These are phyloP conservation scores for Excalfactoria chinensis DNA, from an alignment of 2,113 vertebrate species.

Conservation along the genomic window DNA sequence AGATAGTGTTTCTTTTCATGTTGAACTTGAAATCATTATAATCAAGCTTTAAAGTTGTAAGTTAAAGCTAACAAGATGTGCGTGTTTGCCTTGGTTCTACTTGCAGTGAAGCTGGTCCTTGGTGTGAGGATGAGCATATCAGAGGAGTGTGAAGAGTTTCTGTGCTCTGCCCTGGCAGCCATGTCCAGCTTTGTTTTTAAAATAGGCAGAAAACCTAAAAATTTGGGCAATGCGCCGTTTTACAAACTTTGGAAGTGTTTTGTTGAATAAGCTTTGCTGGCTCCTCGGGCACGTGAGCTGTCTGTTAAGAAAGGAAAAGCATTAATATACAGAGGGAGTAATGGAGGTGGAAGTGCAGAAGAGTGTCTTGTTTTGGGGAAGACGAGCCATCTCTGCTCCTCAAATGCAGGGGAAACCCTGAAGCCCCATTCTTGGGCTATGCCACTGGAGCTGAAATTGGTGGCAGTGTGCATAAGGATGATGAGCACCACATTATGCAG, in stretches of 20 bases:
- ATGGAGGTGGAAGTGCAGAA: background rate
- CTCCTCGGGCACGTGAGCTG: background rate
- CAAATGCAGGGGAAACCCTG: accelerated
- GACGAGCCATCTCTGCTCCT: background rate
- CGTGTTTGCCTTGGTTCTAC: background rate
- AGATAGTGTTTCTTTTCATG: conserved; percentile 22
- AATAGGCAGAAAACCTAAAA: background rate
- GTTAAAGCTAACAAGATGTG: background rate
- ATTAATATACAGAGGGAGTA: background rate
- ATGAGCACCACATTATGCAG: accelerated
- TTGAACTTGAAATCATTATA: conserved; percentile 49
- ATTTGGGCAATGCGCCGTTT: background rate
- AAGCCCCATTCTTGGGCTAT: background rate
- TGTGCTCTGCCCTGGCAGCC: accelerated
- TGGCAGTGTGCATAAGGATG: accelerated
- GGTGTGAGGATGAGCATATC: background rate
- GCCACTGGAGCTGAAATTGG: background rate
- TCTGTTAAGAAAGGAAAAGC: background rate
- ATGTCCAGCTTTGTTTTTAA: background rate
- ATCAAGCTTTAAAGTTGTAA: conserved; percentile 60
- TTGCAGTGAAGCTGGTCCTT: accelerated
- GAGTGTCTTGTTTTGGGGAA: background rate
- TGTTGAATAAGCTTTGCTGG: background rate
- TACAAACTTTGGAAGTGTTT: conserved; percentile 10
- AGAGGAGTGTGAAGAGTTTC: background rate